These are phyloP conservation scores for Ctenosaura bakeri DNA, from an alignment of 2,797 vertebrate species.

Conservation along the genomic window DNA sequence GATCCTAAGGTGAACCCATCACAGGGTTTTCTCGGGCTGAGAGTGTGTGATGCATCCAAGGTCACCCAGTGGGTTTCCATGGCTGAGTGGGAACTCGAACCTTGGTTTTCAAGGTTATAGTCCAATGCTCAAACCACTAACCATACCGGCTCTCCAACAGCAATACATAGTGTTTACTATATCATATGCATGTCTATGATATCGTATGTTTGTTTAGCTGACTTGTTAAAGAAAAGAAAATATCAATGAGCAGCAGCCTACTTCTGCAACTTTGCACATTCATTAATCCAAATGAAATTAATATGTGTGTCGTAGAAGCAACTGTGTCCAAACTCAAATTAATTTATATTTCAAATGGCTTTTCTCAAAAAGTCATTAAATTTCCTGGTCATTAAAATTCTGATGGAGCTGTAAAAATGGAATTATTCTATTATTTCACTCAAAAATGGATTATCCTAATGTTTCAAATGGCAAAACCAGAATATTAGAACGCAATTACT, in stretches of 20 bases:
- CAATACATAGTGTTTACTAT: constrained; percentile 43
- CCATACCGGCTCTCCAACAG: no score
- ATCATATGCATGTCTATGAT: background rate
- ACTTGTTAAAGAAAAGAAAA: constrained; percentile 27
- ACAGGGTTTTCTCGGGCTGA: no score
- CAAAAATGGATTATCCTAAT: background rate
- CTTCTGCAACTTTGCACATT: background rate
- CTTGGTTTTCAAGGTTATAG: no score
- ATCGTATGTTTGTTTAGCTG: background rate
- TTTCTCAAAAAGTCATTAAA: constrained; percentile 38
- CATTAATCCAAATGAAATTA: constrained; percentile 43
- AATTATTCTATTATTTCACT: constrained; percentile 33
- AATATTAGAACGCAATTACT: constrained; percentile 2
- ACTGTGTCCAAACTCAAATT: background rate
- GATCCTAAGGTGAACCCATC: no score
- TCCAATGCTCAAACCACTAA: no score
- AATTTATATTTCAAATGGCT: constrained; percentile 44
- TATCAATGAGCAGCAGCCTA: constrained; percentile 22
- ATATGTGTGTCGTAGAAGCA: background rate
- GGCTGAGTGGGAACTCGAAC: no score
- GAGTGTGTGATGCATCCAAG: no score
- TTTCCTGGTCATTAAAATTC: constrained; percentile 47
- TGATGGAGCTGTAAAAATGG: constrained; percentile 33
- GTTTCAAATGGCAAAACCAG: background rate
- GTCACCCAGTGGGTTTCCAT: no score